Evolutionary conservation across 1,140 invertebrate species (phyloP), one percentile per base, ranked within the genome.

Genomic region (Pseudomyrmex pallidus): DNA sequence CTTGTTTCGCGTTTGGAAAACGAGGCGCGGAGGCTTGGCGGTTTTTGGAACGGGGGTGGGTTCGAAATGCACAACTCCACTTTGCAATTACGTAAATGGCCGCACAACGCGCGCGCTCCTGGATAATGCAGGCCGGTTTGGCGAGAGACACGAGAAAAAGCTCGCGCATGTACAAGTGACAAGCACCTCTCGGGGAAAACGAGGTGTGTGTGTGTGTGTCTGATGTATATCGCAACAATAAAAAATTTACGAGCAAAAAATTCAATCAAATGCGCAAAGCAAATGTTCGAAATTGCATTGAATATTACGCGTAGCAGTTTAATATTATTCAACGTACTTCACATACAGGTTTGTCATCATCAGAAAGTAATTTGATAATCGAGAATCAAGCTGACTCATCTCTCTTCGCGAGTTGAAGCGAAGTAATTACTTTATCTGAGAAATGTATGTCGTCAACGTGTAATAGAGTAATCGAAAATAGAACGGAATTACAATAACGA

Each of bases 51-150:
- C 35, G 35, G 35, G 35, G 35, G 35, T 56, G 50, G n/a, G 25
- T 12, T 56, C 56, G 76, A 35, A 48, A 80, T 50, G 54, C 54
- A 50, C 1, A 44, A 78, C 54, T 61, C 56, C 54, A 15, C 12
- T 13, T 50, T 20, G 66, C 66, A 72, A 80, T 80, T 80, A 78
- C 44, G 54, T 57, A 80, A 80, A 80, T 80, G 76, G 66, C 22
- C 54, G 46, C 22, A 25, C 20, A 15, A 22, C 3, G 13, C 44
- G 48, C 44, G 20, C 44, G 20, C 7, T 54, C 64, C 48, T 70
- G 76, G 44, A 59, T 48, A 70, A 68, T 50, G 12, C 57, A 10
- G 52, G 17, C 10, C 44, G 54, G 13, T 78, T 46, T 35, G 35
- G 35, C 5, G 35, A 35, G 7, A 20, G 10, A 70, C 20, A 4